phyloP scores from a whole-genome alignment of 92 coral and sea anemone species.

The Montipora capitata region DNA sequence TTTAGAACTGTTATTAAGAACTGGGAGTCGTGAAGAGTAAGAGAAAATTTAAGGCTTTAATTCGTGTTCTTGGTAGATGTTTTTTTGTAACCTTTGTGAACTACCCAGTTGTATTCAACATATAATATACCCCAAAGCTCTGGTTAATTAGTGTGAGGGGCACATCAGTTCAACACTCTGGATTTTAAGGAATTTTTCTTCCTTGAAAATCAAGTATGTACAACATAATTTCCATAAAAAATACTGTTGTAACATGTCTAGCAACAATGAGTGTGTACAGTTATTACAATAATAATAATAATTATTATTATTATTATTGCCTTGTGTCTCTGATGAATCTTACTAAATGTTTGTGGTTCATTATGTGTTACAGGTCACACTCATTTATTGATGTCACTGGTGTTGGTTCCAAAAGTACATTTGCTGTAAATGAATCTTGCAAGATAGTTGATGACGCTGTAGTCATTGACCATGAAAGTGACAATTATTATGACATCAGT shows the following conservation, averaged over 20 bases:
- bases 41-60: background rate
- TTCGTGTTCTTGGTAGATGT: background rate
- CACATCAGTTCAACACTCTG: too few species aligned
- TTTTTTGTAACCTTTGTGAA: background rate
- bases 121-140: too few species aligned
- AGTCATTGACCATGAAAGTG: background rate
- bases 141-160: too few species aligned
- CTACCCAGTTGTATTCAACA: background rate
- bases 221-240: too few species aligned
- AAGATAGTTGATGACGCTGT: background rate
- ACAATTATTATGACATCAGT: background rate
- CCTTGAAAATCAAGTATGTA: too few species aligned
- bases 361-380: slow-evolving; percentile 1
- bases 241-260: too few species aligned
- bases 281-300: too few species aligned
- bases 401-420: background rate
- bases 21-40: background rate
- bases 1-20: background rate
- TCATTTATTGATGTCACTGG: slow-evolving; percentile 8
- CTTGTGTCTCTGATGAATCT: too few species aligned
- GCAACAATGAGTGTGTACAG: too few species aligned
- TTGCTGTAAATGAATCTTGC: slow-evolving; percentile 10
- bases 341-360: too few species aligned
- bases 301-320: too few species aligned
- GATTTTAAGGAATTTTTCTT: too few species aligned